phyloP scores from a whole-genome alignment of 2,888 invertebrate genomes.

The Pristionchus maxplancki region DNA sequence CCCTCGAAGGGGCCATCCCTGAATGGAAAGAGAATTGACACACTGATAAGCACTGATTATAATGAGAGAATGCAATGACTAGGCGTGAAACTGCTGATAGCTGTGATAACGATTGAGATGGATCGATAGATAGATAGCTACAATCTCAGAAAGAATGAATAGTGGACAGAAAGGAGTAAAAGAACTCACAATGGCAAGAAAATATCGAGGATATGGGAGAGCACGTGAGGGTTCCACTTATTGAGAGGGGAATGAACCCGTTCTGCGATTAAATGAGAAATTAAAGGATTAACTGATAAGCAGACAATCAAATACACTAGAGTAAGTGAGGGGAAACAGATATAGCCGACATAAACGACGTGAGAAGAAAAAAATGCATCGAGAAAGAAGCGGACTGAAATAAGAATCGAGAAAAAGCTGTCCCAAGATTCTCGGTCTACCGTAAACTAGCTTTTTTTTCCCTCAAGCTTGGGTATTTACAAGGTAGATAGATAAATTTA shows the following conservation, averaged over 20 bases:
- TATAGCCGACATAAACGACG: neutral
- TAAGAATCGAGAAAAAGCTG: neutral
- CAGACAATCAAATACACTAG: neutral
- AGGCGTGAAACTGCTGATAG: constrained; percentile 34
- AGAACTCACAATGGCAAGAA: neutral
- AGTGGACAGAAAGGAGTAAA: neutral
- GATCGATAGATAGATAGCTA: neutral
- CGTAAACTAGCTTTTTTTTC: too few species aligned
- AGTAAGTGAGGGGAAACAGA: neutral
- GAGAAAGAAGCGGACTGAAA: neutral
- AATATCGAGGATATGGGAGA: neutral
- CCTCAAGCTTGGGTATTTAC: too few species aligned
- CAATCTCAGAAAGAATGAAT: neutral
- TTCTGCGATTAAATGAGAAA: constrained; percentile 22
- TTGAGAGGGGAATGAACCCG: neutral
- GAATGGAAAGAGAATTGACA: neutral
- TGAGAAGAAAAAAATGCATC: neutral
- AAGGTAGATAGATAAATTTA: too few species aligned
- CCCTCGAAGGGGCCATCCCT: constrained; percentile 27
- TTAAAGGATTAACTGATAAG: constrained; percentile 30
- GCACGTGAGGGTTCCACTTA: neutral
- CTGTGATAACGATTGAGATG: neutral
- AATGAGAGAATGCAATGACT: constrained; percentile 17
- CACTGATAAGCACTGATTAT: constrained; percentile 34
- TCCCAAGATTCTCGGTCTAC: neutral